Base-by-base conservation (phyloP, 2,888 invertebrate species). In the Teleogryllus oceanicus region DNA sequence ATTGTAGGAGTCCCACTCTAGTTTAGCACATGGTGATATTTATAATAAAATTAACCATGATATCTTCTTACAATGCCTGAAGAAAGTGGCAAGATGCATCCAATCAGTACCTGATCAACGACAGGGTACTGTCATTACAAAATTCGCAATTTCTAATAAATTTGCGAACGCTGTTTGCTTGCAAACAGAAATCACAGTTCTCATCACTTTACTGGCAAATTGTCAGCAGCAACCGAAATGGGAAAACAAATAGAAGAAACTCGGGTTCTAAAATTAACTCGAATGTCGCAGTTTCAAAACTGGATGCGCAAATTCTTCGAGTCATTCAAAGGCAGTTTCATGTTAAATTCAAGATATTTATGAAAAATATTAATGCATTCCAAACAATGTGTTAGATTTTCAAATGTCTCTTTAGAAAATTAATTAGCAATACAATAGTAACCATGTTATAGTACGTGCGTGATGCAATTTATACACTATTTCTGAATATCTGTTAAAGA, bases 281-380 rank as follows among this genome's bases (percentile, higher is more conserved):
- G 62, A 62, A 62, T 62, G 62, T 62, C 62, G 62, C n/a, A 62
- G 62, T 62, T 62, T 62, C 62, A 62, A 62, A 62, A 62, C 62
- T n/a, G 62, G 62, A 62, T n/a, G n/a, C 62, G 62, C 62, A 13
- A 62, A 62, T 18, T 18, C n/a, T 62, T 37, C 37, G 37, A 37
- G 62, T 18, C 62, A 62, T 62, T 62, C 62, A n/a, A 62, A 62
- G 13, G 62, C 62, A 62, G 13, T 18, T 62, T 62, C 62, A 62
- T 11, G n/a, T 18, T 62, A 62, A 62, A 62, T 62, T 13, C 16
- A 18, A 62, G 13, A 62, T 62, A 62, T 18, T 8, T 62, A 62
- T n/a, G 62, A n/a, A 62, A 62, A 62, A 62, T 37, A 62, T 62
- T 62, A 62, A 62, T 18, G 62, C 13, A 62, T 18, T 62, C 62